A percentile compares a stretch with the other conserved stretches of the same genome.
These are phyloP conservation scores for Coracias cyanogaster DNA, from an alignment of 2,797 vertebrate species.

Conservation along the genomic window DNA sequence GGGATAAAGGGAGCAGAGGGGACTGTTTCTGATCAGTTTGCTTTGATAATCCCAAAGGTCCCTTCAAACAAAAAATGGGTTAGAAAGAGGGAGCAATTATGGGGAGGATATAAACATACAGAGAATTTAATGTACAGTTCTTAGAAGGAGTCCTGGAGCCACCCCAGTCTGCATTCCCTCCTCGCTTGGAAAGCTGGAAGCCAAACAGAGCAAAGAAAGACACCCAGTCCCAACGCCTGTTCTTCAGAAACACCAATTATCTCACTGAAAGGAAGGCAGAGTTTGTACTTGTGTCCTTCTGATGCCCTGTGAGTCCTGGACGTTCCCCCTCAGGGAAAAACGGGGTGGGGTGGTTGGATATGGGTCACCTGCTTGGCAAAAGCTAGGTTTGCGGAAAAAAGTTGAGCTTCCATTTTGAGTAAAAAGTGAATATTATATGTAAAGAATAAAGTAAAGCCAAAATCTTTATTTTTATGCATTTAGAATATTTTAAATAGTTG, in stretches of 20 bases:
- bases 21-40: conserved; percentile 55
- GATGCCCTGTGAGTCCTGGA: conserved; percentile 31
- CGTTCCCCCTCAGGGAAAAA: conserved; percentile 18
- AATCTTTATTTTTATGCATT: conserved; percentile 99
- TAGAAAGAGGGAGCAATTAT: conserved; percentile 22
- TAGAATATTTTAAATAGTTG: conserved; percentile 99
- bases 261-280: conserved; percentile 60
- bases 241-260: conserved; percentile 56
- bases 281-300: conserved; percentile 19
- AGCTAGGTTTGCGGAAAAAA: conserved; percentile 73
- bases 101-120: background rate
- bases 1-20: conserved; percentile 66
- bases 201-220: conserved; percentile 39
- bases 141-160: conserved; percentile 38
- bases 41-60: conserved; percentile 74
- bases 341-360: background rate
- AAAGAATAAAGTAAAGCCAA: conserved; percentile 91
- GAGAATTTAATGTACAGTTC: conserved; percentile 16
- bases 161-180: conserved; percentile 28
- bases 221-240: conserved; percentile 66
- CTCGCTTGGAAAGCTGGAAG: conserved; percentile 67
- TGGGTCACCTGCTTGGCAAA: conserved; percentile 58
- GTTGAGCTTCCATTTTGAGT: conserved; percentile 87
- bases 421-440: conserved; percentile 82
- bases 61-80: conserved; percentile 47